Base-by-base conservation (phyloP, 2,113 vertebrate species). In the Triplophysa siluroides region DNA sequence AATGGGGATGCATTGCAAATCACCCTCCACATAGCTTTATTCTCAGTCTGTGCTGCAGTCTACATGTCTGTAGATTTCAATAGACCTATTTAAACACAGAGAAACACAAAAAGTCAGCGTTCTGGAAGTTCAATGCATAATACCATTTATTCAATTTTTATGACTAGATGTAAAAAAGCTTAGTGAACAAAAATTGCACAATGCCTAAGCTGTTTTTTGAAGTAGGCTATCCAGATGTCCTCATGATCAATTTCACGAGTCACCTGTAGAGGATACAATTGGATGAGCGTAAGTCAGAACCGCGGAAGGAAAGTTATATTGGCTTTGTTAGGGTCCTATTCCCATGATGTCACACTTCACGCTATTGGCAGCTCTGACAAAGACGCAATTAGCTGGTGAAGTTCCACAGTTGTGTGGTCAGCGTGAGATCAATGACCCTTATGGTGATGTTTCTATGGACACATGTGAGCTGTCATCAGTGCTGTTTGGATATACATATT, bases 261-360 rank as follows among this genome's bases (percentile, higher is more conserved):
- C 69, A 85, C 84, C 76, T 90, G 90, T 88, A 91, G 90, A 92
- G 93, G 91, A 86, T 90, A 83, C 88, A 86, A 87, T 86, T 91
- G 88, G 88, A 89, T 86, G 88, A 84, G 87, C 89, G 91, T 91
- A 90, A 90, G 88, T n/a, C n/a, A n/a, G 89, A 66, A 45, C 47
- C 75, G 47, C 91, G 90, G 90, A 50, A 78, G n/a, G 45, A 56
- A 62, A 65, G 60, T 60, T 26, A 23, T 60, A 60, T 58, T 24
- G 61, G 16, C 19, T 72, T 68, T 56, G 76, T 83, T 88, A 83
- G 73, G 23, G 75, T 79, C 76, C 81, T 67, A 19, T 74, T 86
- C 83, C 78, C 83, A 68, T 76, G 83, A 84, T 80, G 88, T 84
- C 50, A 78, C 85, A 84, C 80, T 64, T 83, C 71, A 82, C 88